These are phyloP conservation scores for Apis cerana DNA, from an alignment of 1,140 invertebrate genomes.

Conservation along the genomic window DNA sequence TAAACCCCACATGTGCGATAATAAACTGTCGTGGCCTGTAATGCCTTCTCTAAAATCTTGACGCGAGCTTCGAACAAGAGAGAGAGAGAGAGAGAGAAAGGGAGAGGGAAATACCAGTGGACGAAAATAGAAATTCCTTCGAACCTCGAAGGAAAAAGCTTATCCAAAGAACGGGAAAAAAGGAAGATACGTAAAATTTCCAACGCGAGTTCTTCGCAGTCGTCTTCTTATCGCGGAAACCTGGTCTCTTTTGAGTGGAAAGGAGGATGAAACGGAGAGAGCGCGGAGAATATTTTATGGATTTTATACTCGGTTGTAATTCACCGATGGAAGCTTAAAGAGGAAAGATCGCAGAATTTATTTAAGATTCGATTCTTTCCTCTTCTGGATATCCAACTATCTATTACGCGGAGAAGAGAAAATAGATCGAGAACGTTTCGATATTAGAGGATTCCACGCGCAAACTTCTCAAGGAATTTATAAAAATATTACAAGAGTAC, in stretches of 20 bases:
- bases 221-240: slow-evolving; percentile 13
- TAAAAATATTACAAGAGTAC: no score
- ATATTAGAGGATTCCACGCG: no score
- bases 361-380: background rate
- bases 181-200: background rate
- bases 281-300: background rate
- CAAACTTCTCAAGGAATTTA: no score
- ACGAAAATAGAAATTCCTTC: slow-evolving; percentile 45
- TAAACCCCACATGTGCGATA: slow-evolving; percentile 71
- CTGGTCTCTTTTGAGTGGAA: background rate
- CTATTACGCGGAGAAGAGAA: no score
- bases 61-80: background rate
- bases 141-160: slow-evolving; percentile 25
- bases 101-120: slow-evolving; percentile 1
- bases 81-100: background rate
- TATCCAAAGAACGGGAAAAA: background rate
- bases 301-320: background rate
- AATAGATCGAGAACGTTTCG: no score
- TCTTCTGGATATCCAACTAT: no score
- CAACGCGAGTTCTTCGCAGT: background rate
- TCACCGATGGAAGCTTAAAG: background rate
- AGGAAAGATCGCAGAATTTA: background rate
- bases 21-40: slow-evolving; percentile 68
- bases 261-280: background rate
- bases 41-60: slow-evolving; percentile 52